These are phyloP conservation scores for Dromas ardeola DNA, from an alignment of 2,113 vertebrate species.

Conservation along the genomic window DNA sequence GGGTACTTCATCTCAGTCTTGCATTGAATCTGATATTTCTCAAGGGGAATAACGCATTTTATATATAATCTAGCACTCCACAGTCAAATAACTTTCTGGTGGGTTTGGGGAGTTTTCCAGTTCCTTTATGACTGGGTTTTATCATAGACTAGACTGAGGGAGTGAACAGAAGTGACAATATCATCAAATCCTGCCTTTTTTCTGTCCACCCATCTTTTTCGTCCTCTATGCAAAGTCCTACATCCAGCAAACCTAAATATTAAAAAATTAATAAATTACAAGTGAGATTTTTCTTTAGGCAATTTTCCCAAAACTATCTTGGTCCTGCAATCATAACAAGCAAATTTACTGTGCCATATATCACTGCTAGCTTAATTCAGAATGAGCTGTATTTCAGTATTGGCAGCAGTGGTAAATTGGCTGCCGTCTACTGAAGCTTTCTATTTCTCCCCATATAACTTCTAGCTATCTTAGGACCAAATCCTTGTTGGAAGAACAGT, in stretches of 20 bases:
- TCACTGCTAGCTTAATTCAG: neutral
- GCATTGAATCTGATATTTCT: neutral
- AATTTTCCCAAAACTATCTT: neutral
- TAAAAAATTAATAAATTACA: neutral
- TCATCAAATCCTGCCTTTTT: neutral
- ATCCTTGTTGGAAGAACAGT: neutral
- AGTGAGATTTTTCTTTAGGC: neutral
- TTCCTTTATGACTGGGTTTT: neutral
- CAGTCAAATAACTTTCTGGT: neutral
- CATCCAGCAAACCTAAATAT: neutral
- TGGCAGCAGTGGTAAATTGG: neutral
- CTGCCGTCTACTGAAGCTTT: neutral
- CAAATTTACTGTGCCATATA: neutral
- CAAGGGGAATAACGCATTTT: neutral
- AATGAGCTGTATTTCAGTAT: neutral
- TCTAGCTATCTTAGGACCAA: neutral
- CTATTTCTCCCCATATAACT: neutral
- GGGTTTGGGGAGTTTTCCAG: neutral
- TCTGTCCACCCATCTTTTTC: neutral
- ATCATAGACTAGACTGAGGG: no score
- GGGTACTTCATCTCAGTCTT: neutral
- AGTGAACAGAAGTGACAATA: neutral
- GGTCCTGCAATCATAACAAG: neutral
- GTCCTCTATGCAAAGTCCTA: neutral
- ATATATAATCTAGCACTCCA: neutral